A percentile compares a stretch with the other conserved stretches of the same genome.
Evolutionary conservation across 2,888 invertebrate species (phyloP).

Genomic region (Ophion slaviceki): DNA sequence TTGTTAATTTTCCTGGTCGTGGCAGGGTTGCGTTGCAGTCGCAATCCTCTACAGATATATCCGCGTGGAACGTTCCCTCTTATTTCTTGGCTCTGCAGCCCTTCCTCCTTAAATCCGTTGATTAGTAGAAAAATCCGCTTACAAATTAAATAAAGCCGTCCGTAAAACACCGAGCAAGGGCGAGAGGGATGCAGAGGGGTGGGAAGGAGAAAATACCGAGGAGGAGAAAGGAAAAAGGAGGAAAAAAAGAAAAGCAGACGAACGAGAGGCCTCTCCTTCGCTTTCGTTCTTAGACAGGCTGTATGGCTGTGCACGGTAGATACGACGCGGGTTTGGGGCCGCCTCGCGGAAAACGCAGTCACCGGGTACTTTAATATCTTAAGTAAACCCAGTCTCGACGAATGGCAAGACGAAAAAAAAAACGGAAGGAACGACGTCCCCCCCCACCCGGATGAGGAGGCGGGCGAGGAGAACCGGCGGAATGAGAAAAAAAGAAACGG

Average conservation of each 20-base stretch:
- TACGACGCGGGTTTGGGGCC: slow-evolving; percentile 31
- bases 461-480: slow-evolving; percentile 33
- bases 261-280: slow-evolving; percentile 44
- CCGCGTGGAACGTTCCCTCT: slow-evolving; percentile 12
- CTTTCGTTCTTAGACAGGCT: slow-evolving; percentile 31
- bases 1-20: slow-evolving; percentile 29
- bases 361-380: slow-evolving; percentile 82
- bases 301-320: slow-evolving; percentile 49
- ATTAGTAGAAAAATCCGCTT: slow-evolving; percentile 83
- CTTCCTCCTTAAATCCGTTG: slow-evolving; percentile 80
- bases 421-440: slow-evolving; percentile 65
- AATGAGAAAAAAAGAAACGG: slow-evolving; percentile 65
- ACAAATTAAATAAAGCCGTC: slow-evolving; percentile 82
- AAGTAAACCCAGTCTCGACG: slow-evolving; percentile 79
- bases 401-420: slow-evolving; percentile 74
- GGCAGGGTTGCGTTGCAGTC: slow-evolving; percentile 29
- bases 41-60: slow-evolving; percentile 13
- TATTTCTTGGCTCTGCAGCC: slow-evolving; percentile 50
- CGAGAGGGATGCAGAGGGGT: slow-evolving; percentile 41
- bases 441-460: slow-evolving; percentile 27
- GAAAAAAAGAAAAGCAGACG: slow-evolving; percentile 61
- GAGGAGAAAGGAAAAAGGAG: slow-evolving; percentile 60
- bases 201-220: slow-evolving; percentile 57
- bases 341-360: slow-evolving; percentile 55
- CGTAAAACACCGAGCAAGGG: slow-evolving; percentile 73